These are phyloP conservation scores for Bryconaethiops microstoma DNA, from an alignment of 2,797 vertebrate genomes.

Conservation along the genomic window DNA sequence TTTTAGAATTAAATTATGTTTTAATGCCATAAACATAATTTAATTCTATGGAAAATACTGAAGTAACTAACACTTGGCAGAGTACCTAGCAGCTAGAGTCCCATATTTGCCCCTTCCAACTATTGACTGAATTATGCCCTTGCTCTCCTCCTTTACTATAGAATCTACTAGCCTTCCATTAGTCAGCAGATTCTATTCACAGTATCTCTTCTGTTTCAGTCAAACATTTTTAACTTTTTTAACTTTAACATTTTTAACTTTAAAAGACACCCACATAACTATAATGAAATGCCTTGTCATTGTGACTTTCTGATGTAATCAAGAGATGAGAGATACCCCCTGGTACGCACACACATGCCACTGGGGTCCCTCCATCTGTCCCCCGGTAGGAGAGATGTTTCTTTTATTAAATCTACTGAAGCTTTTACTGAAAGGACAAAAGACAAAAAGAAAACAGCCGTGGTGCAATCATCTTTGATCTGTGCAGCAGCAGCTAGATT, in stretches of 20 bases:
- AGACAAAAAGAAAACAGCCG: slow-evolving; percentile 65
- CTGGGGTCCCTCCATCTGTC: slow-evolving; percentile 33
- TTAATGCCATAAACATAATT: too few relatives aligned
- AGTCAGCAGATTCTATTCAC: neutral
- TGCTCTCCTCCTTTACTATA: neutral
- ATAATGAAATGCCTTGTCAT: neutral
- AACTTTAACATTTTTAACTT: neutral
- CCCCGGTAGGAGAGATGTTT: slow-evolving; percentile 36
- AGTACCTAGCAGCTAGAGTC: neutral
- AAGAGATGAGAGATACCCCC: slow-evolving; percentile 34
- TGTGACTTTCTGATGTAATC: slow-evolving; percentile 39
- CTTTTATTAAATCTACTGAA: slow-evolving; percentile 50
- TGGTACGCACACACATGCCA: slow-evolving; percentile 13
- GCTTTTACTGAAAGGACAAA: slow-evolving; percentile 25
- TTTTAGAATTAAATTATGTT: too few relatives aligned
- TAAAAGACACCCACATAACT: neutral
- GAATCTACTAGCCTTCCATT: neutral
- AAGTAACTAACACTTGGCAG: neutral
- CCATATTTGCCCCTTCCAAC: neutral
- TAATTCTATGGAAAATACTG: too few relatives aligned
- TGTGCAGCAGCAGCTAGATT: slow-evolving; percentile 67
- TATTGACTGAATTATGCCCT: neutral
- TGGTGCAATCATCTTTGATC: slow-evolving; percentile 67
- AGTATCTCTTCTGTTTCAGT: neutral
- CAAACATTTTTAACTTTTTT: neutral